These are phyloP conservation scores for Shargacucullia verbasci DNA, from an alignment of 2,888 invertebrate genomes.

Conservation along the genomic window DNA sequence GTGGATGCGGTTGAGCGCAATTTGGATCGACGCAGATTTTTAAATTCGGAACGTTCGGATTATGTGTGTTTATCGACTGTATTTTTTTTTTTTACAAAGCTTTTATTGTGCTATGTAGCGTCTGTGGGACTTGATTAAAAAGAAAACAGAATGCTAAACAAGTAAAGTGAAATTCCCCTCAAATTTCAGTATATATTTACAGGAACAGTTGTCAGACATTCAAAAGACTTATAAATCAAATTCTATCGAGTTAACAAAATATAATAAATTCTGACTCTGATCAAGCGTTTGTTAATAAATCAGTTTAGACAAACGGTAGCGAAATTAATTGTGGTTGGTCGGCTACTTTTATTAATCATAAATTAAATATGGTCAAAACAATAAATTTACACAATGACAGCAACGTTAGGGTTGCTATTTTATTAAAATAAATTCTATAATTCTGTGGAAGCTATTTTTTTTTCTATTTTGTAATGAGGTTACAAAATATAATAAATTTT, in stretches of 20 bases:
- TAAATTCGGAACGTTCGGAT: conserved; percentile 23
- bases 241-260: conserved; percentile 25
- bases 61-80: too few relatives aligned
- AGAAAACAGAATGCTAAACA: too few relatives aligned
- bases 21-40: conserved; percentile 28
- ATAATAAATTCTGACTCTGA: conserved; percentile 20
- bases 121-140: too few relatives aligned
- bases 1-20: conserved; percentile 20
- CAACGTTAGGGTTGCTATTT: conserved; percentile 14
- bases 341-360: conserved; percentile 40
- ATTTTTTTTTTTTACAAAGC: too few relatives aligned
- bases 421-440: background rate
- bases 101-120: too few relatives aligned
- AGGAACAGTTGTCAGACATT: conserved; percentile 14
- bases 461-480: too few relatives aligned
- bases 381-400: conserved; percentile 43
- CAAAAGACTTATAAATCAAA: conserved; percentile 13
- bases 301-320: conserved; percentile 40
- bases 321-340: conserved; percentile 40
- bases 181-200: too few relatives aligned
- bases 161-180: too few relatives aligned
- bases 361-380: conserved; percentile 38
- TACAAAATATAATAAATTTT: too few relatives aligned
- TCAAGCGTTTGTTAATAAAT: conserved; percentile 39
- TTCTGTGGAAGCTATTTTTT: background rate